Evolutionary conservation across 2,113 vertebrate genomes (phyloP).

Genomic region (Procavia capensis): DNA sequence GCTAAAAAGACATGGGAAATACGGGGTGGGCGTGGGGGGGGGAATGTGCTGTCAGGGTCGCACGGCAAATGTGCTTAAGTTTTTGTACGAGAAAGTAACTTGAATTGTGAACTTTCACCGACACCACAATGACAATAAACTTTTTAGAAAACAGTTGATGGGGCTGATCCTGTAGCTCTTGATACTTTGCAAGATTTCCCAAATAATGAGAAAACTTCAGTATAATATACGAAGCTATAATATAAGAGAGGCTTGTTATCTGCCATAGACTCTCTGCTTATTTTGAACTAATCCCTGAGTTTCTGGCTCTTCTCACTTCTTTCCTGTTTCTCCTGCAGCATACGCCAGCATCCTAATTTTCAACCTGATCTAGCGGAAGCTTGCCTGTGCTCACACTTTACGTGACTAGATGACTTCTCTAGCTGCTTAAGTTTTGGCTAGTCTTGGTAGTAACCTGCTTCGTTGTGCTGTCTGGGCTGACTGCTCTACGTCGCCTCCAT

Average conservation of each 20-base stretch:
- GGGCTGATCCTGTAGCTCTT: background rate
- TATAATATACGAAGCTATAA: background rate
- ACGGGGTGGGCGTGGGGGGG: too few relatives aligned
- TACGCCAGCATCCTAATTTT: background rate
- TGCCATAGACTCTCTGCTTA: background rate
- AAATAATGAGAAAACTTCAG: background rate
- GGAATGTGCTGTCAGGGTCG: too few relatives aligned
- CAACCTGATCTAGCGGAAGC: background rate
- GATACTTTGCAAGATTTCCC: background rate
- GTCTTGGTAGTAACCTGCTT: background rate
- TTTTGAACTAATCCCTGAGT: background rate
- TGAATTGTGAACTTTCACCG: too few relatives aligned
- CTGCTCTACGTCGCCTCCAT: background rate
- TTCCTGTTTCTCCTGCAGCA: background rate
- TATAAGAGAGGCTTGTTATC: accelerated
- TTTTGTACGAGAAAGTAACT: too few relatives aligned
- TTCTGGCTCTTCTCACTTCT: background rate
- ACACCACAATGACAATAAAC: too few relatives aligned
- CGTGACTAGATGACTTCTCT: background rate
- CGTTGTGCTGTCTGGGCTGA: background rate
- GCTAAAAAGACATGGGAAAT: too few relatives aligned
- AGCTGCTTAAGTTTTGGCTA: background rate
- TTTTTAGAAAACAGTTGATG: too few relatives aligned
- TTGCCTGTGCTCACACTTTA: accelerated
- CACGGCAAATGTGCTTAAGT: too few relatives aligned